Conservation (phyloP, 2,113 vertebrate genomes). For the Nestor notabilis region DNA sequence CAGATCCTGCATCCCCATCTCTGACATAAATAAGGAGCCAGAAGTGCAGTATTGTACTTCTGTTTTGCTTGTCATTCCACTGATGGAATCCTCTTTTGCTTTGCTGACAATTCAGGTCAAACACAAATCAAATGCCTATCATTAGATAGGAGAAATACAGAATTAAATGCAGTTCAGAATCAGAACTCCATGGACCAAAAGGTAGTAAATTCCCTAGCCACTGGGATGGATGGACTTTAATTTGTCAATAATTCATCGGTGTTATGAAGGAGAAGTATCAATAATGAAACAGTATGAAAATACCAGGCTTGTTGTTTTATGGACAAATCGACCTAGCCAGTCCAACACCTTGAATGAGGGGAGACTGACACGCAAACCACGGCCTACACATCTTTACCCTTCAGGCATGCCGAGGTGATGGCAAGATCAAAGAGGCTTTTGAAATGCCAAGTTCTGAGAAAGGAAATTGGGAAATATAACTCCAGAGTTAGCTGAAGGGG, state of each 20-base stretch:
- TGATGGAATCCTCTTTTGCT: background rate
- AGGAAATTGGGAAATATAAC: conserved; percentile 72
- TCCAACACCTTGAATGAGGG: conserved; percentile 58
- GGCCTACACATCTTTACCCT: conserved; percentile 61
- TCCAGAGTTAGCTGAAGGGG: conserved; percentile 62
- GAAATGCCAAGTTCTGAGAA: conserved; percentile 69
- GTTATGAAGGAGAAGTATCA: background rate
- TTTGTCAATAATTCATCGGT: background rate
- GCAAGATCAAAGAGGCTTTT: conserved; percentile 69
- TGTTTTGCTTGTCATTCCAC: background rate
- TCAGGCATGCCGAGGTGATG: conserved; percentile 54
- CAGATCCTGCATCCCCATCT: background rate
- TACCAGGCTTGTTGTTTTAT: background rate
- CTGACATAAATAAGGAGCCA: background rate
- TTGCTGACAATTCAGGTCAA: background rate
- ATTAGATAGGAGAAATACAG: background rate
- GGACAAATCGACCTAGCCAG: background rate
- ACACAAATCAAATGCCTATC: background rate
- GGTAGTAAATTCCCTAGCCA: background rate
- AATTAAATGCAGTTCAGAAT: background rate
- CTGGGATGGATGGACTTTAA: background rate
- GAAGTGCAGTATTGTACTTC: background rate
- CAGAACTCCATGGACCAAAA: background rate
- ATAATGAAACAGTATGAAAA: background rate
- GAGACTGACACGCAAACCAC: conserved; percentile 47